Percentiles rank a stretch among this genome's conserved stretches.
Conservation (phyloP, 92 coral and sea anemone species). For the Paramuricea clavata region DNA sequence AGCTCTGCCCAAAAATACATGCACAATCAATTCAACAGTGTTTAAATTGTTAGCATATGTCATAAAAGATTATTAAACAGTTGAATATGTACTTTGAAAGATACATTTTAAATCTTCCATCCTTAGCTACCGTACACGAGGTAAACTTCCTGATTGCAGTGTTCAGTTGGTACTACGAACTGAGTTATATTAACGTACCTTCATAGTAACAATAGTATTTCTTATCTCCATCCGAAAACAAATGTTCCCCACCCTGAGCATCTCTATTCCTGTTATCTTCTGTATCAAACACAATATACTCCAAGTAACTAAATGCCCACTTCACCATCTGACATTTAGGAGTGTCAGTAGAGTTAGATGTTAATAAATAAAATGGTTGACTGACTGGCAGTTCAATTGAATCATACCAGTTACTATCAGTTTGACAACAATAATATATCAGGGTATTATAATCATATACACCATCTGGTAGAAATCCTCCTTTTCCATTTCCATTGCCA, state of each 20-base stretch:
- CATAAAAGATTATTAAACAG: too few relatives aligned
- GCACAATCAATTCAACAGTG: too few relatives aligned
- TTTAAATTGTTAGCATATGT: too few relatives aligned
- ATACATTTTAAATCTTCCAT: too few relatives aligned
- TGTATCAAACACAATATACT: slow-evolving; percentile 35
- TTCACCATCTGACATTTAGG: slow-evolving; percentile 45
- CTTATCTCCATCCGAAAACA: not conserved
- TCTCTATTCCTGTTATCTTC: not conserved
- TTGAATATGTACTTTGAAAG: too few relatives aligned
- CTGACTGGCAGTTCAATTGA: slow-evolving; percentile 19
- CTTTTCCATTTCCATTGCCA: not conserved
- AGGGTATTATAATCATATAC: slow-evolving; percentile 3
- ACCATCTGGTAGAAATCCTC: slow-evolving; percentile 31
- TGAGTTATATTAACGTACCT: not conserved
- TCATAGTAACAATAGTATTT: slow-evolving; percentile 38
- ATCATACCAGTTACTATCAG: slow-evolving; percentile 17
- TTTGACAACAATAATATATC: slow-evolving; percentile 25
- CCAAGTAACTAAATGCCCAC: slow-evolving; percentile 40
- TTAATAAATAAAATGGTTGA: slow-evolving; percentile 33
- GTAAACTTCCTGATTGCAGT: too few relatives aligned
- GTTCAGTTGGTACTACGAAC: too few relatives aligned
- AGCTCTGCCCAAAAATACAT: too few relatives aligned
- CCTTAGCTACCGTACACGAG: too few relatives aligned
- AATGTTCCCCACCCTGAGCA: not conserved
- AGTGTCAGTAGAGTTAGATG: not conserved